Percentiles rank a stretch among this genome's conserved stretches.
Evolutionary conservation across 2,888 invertebrate species (phyloP).

Genomic region (Tolmerus cingulatus): DNA sequence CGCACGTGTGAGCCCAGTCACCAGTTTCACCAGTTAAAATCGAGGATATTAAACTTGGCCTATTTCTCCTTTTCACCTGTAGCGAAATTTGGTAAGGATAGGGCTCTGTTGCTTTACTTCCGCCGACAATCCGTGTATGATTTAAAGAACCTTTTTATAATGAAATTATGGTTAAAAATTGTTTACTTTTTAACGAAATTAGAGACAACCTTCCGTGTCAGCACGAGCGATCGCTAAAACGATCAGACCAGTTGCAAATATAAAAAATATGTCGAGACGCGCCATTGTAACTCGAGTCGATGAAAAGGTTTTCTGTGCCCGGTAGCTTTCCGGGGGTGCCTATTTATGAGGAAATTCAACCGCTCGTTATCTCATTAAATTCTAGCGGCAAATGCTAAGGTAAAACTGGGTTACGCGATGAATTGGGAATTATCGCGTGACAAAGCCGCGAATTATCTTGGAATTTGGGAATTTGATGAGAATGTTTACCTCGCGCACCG

Average conservation of each 20-base stretch:
- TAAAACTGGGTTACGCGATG: not conserved
- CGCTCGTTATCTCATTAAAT: not conserved
- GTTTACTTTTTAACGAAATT: not conserved
- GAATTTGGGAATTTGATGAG: not conserved
- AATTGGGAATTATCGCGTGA: not conserved
- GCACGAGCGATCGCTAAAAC: not conserved
- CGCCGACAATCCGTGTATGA: conserved; percentile 49
- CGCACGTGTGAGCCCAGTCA: conserved; percentile 59
- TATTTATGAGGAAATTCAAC: not conserved
- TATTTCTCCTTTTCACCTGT: conserved; percentile 45
- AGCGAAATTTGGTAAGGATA: conserved; percentile 61
- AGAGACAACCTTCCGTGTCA: not conserved
- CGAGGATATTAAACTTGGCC: not conserved
- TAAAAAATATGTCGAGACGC: not conserved
- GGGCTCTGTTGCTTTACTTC: conserved; percentile 50
- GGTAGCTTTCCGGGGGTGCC: not conserved
- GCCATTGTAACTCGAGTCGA: not conserved
- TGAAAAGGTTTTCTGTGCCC: not conserved
- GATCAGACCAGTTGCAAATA: not conserved
- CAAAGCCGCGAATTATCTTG: not conserved
- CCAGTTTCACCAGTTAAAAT: conserved; percentile 51
- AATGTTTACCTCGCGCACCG: not conserved
- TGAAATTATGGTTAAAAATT: not conserved
- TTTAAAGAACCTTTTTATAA: not conserved
- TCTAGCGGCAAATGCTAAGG: not conserved